Evolutionary conservation across 2,888 invertebrate genomes (phyloP).

Genomic region (Neocrepidodera transversa): DNA sequence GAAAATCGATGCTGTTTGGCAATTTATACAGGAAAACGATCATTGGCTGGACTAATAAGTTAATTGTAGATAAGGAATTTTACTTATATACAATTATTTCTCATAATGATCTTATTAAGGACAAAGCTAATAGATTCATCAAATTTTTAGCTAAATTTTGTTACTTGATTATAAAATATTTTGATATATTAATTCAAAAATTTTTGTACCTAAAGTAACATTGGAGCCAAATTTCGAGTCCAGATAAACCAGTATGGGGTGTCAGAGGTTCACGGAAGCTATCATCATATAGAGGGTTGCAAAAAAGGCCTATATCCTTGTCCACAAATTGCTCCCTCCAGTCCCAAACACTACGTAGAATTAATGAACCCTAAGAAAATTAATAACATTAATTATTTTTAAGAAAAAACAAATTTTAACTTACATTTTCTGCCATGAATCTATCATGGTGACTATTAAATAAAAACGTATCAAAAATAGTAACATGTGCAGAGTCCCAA

Average conservation of each 20-base stretch:
- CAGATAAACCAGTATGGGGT: constrained; percentile 65
- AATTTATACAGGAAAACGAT: too few relatives aligned
- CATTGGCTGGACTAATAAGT: too few relatives aligned
- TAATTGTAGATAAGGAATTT: too few relatives aligned
- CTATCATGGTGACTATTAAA: constrained; percentile 87
- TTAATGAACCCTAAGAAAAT: constrained; percentile 57
- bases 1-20: too few relatives aligned
- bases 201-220: constrained; percentile 71
- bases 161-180: too few relatives aligned
- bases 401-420: constrained; percentile 27
- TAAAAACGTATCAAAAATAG: constrained; percentile 91
- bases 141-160: too few relatives aligned
- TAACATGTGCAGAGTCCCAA: constrained; percentile 89
- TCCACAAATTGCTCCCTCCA: constrained; percentile 88
- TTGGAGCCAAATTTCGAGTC: constrained; percentile 81
- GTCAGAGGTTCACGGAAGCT: constrained; percentile 56
- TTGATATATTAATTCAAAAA: too few relatives aligned
- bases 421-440: constrained; percentile 70
- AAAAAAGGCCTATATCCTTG: constrained; percentile 81
- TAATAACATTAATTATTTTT: constrained; percentile 2
- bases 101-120: too few relatives aligned
- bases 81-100: too few relatives aligned
- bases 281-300: constrained; percentile 79
- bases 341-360: constrained; percentile 84
- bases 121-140: too few relatives aligned